Conservation (phyloP, 2,797 vertebrate species). For the Pelochelys cantorii region DNA sequence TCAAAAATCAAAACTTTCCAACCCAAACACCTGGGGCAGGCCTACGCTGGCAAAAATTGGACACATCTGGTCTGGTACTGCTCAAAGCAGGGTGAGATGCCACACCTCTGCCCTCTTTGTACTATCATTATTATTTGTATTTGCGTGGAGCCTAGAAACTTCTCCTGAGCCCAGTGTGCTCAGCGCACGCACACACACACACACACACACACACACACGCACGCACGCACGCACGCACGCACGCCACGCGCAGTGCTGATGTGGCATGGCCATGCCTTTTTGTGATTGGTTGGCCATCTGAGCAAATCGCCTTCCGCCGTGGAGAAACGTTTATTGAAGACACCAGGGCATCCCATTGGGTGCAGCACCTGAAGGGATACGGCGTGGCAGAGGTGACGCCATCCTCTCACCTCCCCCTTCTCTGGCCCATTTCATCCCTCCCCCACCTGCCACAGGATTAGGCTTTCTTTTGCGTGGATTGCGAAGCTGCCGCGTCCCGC, state of each 20-base stretch:
- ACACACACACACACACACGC: neutral
- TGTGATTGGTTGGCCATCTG: too few relatives aligned
- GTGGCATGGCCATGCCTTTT: too few relatives aligned
- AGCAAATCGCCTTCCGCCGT: too few relatives aligned
- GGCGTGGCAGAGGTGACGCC: neutral
- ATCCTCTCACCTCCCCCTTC: neutral
- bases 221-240: fast-evolving
- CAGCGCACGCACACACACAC: fast-evolving
- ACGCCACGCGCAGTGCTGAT: neutral
- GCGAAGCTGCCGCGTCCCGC: neutral
- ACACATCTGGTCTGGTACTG: neutral
- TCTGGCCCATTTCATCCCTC: neutral
- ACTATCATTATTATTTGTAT: neutral
- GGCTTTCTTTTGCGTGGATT: neutral
- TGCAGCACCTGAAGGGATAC: neutral
- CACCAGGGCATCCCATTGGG: too few relatives aligned
- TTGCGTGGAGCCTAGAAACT: neutral
- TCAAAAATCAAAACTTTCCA: neutral
- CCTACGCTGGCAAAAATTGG: neutral
- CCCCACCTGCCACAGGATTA: neutral
- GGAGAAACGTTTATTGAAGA: too few relatives aligned
- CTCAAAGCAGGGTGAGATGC: neutral
- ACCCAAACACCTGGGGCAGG: neutral
- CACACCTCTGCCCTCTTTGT: neutral
- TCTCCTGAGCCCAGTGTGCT: fast-evolving